Evolutionary conservation across 1,140 invertebrate species (phyloP).

Genomic region (Bombus haemorrhoidalis): DNA sequence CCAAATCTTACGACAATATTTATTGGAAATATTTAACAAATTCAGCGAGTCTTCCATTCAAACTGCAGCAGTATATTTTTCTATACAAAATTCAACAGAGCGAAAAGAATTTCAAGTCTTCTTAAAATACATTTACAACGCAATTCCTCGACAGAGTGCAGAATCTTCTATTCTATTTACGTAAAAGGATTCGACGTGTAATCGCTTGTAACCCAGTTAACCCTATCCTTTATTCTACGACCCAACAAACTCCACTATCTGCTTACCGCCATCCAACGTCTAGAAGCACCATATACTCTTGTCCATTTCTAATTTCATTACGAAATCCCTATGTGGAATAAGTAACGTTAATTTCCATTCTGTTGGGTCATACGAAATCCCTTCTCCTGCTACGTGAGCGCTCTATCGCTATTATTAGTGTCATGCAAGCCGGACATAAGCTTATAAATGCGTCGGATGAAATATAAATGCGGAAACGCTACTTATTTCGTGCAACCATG

Average conservation of each 20-base stretch:
- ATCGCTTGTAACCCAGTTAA: background rate
- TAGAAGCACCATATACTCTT: too few relatives aligned
- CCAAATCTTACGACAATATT: background rate
- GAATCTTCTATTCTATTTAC: background rate
- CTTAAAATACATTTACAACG: background rate
- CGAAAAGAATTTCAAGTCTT: too few relatives aligned
- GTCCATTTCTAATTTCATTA: background rate
- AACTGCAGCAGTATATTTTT: background rate
- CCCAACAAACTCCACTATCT: background rate
- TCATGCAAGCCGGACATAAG: conserved; percentile 1
- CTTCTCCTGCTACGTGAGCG: background rate
- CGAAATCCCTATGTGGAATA: background rate
- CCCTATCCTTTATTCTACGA: background rate
- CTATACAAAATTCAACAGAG: background rate
- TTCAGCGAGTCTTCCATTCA: background rate
- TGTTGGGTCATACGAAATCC: background rate
- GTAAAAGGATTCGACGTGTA: background rate
- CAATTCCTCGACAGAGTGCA: too few relatives aligned
- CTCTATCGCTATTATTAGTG: background rate
- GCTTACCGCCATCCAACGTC: too few relatives aligned
- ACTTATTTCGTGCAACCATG: conserved; percentile 7
- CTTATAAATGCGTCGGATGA: conserved; percentile 8
- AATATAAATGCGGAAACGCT: conserved; percentile 35
- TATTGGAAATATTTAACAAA: background rate
- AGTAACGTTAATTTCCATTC: background rate